Evolutionary conservation across 2,797 vertebrate genomes (phyloP).

Genomic region (Melanotaenia parkinsoni): DNA sequence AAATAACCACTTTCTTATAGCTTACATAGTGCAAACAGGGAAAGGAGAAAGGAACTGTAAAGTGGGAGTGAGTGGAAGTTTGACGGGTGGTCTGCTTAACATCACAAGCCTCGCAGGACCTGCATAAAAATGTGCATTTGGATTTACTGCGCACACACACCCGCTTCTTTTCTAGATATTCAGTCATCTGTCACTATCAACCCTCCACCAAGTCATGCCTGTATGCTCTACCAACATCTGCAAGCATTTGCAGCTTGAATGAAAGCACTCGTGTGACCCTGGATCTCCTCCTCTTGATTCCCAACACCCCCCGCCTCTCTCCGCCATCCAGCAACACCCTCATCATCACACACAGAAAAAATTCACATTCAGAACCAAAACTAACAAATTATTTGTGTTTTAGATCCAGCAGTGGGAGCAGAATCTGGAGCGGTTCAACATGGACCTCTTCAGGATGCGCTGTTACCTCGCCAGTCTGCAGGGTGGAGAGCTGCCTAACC

Average conservation of each 20-base stretch:
- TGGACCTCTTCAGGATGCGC: constrained; percentile 94
- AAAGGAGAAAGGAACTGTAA: constrained; percentile 36
- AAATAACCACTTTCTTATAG: constrained; percentile 67
- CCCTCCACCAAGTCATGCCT: constrained; percentile 39
- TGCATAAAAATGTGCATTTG: constrained; percentile 53
- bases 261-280: constrained; percentile 64
- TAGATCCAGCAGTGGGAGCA: constrained; percentile 98
- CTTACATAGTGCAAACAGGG: constrained; percentile 54
- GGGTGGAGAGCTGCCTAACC: constrained; percentile 94
- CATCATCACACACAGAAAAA: not conserved
- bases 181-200: constrained; percentile 49
- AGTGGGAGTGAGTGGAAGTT: constrained; percentile 36
- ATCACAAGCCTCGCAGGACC: constrained; percentile 53
- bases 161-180: constrained; percentile 26
- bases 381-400: not conserved
- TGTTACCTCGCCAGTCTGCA: constrained; percentile 95
- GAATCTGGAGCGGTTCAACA: constrained; percentile 95
- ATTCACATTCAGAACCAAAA: not conserved
- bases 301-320: not conserved
- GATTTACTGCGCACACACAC: constrained; percentile 48
- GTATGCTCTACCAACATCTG: constrained; percentile 74
- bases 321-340: not conserved
- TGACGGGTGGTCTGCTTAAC: constrained; percentile 65
- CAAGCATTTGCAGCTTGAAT: constrained; percentile 69
- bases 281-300: constrained; percentile 31